These are phyloP conservation scores for Scarus forsteni DNA, from an alignment of 2,797 vertebrate species.

Conservation along the genomic window DNA sequence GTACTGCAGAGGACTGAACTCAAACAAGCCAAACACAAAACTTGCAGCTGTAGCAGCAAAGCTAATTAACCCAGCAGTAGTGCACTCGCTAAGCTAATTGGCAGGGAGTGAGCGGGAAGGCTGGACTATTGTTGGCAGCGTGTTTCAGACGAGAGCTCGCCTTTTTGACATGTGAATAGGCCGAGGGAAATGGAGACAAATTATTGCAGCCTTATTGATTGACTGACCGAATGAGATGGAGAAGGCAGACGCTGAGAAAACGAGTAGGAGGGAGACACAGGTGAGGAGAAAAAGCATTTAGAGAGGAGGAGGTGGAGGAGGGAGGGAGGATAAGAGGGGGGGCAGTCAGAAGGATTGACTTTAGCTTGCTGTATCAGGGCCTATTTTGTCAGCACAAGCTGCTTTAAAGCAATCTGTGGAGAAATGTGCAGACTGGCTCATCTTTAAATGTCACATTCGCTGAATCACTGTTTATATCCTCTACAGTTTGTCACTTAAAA, in stretches of 20 bases:
- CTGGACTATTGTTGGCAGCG: slow-evolving; percentile 18
- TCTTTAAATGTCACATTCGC: slow-evolving; percentile 20
- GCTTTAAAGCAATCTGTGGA: slow-evolving; percentile 6
- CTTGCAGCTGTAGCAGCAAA: not conserved
- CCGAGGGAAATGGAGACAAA: slow-evolving; percentile 55
- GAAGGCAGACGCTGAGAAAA: slow-evolving; percentile 13
- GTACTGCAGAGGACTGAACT: not conserved
- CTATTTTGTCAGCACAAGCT: slow-evolving; percentile 24
- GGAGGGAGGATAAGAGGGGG: not conserved
- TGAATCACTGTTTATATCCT: slow-evolving; percentile 25
- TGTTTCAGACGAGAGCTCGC: slow-evolving; percentile 11
- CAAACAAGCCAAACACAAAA: not conserved
- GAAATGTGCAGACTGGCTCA: not conserved
- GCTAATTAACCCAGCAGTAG: slow-evolving; percentile 41
- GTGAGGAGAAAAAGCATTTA: slow-evolving; percentile 4
- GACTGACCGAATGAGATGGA: slow-evolving; percentile 47
- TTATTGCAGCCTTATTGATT: slow-evolving; percentile 48
- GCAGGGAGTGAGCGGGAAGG: slow-evolving; percentile 37
- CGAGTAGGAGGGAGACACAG: slow-evolving; percentile 20
- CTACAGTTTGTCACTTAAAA: not conserved
- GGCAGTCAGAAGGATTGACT: slow-evolving; percentile 12
- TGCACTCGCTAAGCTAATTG: slow-evolving; percentile 36
- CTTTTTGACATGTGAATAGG: slow-evolving; percentile 40
- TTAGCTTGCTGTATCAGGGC: slow-evolving; percentile 17
- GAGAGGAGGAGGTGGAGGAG: not conserved